These are phyloP conservation scores for Nomada lathburiana DNA, from an alignment of 2,888 invertebrate species.

Conservation along the genomic window DNA sequence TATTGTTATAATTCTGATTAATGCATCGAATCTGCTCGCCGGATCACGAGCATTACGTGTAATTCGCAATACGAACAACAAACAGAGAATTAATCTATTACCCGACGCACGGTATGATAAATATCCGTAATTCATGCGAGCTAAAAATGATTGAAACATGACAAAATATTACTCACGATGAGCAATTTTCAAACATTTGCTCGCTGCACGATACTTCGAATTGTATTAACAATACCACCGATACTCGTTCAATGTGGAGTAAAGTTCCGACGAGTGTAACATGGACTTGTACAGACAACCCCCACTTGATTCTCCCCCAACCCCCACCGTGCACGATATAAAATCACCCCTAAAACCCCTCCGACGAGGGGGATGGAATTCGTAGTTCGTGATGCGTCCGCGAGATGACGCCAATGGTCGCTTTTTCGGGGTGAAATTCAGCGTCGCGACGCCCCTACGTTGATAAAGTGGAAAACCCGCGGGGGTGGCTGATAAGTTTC, in stretches of 20 bases:
- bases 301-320: conserved; percentile 58
- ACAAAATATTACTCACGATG: no score
- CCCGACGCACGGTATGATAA: no score
- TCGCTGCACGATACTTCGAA: no score
- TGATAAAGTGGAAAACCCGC: conserved; percentile 75
- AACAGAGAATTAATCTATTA: no score
- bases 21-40: no score
- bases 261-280: conserved; percentile 70
- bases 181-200: no score
- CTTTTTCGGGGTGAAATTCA: conserved; percentile 64
- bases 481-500: conserved; percentile 48
- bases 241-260: neutral
- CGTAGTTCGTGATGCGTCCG: conserved; percentile 67
- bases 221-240: no score
- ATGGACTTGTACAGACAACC: conserved; percentile 71
- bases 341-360: conserved; percentile 70
- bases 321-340: conserved; percentile 28
- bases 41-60: no score
- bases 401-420: conserved; percentile 78
- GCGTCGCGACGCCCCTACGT: conserved; percentile 60
- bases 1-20: no score
- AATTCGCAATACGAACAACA: no score
- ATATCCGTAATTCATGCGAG: no score
- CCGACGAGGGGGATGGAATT: conserved; percentile 40
- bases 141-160: no score